Percentiles rank a stretch among this genome's conserved stretches.
Evolutionary conservation across 2,113 vertebrate species (phyloP).

Genomic region (Ranitomeya variabilis): DNA sequence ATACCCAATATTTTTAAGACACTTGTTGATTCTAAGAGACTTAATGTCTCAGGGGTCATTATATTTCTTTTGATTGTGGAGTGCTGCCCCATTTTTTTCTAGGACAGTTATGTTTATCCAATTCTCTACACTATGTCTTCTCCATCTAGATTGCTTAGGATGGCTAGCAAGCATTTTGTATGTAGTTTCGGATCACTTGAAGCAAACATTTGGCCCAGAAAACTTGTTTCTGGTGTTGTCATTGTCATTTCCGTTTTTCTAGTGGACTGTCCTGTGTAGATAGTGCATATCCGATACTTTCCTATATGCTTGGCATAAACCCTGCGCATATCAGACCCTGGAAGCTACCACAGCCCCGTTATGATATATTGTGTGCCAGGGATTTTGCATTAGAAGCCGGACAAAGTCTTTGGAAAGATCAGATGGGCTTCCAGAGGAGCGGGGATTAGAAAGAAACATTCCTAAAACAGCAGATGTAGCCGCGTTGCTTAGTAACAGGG

Average conservation of each 20-base stretch:
- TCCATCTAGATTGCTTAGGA: neutral
- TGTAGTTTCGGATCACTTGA: neutral
- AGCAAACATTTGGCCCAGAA: conserved; percentile 5
- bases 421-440: conserved; percentile 45
- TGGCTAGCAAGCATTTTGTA: neutral
- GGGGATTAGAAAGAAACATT: conserved; percentile 45
- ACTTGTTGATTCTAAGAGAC: too few relatives aligned
- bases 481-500: conserved; percentile 51
- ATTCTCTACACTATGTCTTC: neutral
- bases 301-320: conserved; percentile 24
- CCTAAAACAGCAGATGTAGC: conserved; percentile 48
- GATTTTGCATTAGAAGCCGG: conserved; percentile 11
- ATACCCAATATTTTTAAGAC: too few relatives aligned
- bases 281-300: neutral
- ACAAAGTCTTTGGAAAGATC: conserved; percentile 43
- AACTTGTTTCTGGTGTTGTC: neutral
- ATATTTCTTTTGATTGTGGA: too few relatives aligned
- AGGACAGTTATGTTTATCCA: too few relatives aligned
- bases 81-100: too few relatives aligned
- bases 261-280: conserved; percentile 3
- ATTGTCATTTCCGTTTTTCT: neutral
- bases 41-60: too few relatives aligned
- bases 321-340: neutral
- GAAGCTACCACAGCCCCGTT: neutral
- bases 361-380: conserved; percentile 6